Evolutionary conservation across 2,113 vertebrate genomes (phyloP).

Genomic region (Tringa solitaria): DNA sequence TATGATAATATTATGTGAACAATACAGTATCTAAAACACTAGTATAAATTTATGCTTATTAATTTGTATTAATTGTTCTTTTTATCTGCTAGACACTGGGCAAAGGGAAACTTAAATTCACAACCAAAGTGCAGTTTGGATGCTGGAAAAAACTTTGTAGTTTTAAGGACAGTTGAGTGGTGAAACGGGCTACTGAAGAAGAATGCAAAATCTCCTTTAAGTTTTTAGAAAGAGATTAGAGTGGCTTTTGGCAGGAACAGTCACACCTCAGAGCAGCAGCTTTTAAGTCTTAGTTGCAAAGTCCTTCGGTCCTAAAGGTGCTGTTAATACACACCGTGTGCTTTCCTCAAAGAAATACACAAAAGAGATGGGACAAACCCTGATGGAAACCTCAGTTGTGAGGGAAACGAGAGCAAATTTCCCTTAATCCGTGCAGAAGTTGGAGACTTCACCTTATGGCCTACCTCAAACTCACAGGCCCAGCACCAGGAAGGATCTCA

Average conservation of each 20-base stretch:
- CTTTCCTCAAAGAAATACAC: background rate
- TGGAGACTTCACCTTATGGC: background rate
- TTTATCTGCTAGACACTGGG: background rate
- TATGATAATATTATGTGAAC: background rate
- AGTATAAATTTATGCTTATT: background rate
- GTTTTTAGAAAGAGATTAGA: background rate
- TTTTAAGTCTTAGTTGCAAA: background rate
- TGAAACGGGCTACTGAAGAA: background rate
- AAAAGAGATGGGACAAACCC: rapidly evolving
- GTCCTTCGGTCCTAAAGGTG: background rate
- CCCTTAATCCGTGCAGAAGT: background rate
- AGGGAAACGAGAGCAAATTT: background rate
- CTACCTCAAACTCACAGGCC: background rate
- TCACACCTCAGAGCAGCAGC: background rate
- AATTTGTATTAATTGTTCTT: background rate
- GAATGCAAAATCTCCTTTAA: background rate
- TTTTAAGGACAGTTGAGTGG: background rate
- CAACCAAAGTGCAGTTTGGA: background rate
- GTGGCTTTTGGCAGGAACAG: background rate
- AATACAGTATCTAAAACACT: background rate
- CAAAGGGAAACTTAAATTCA: background rate
- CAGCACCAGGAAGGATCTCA: background rate
- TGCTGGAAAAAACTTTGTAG: background rate
- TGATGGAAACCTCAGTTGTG: rapidly evolving
- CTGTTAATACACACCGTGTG: background rate